phyloP scores from a whole-genome alignment of 2,113 vertebrate genomes.

The Pollimyrus isidori region DNA sequence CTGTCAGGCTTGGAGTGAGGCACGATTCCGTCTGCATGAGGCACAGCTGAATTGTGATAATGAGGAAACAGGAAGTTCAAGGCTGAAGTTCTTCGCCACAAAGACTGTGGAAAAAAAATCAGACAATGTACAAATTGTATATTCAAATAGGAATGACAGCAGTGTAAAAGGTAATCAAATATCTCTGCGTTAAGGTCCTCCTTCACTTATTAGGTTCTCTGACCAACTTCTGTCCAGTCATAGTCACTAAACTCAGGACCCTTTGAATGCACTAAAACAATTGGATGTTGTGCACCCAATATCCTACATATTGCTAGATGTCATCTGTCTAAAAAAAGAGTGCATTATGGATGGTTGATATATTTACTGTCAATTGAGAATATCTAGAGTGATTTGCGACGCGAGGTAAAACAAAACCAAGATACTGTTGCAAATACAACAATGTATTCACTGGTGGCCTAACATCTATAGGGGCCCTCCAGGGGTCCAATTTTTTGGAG shows the following conservation, averaged over 20 bases:
- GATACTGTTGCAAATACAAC: not conserved
- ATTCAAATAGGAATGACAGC: not conserved
- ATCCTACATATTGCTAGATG: not conserved
- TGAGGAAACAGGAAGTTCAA: not conserved
- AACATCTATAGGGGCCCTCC: not conserved
- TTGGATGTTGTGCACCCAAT: not conserved
- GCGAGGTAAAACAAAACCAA: not conserved
- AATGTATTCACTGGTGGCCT: not conserved
- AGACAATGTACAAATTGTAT: not conserved
- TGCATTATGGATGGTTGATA: not conserved
- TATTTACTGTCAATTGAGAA: too few relatives aligned
- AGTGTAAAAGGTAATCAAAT: not conserved
- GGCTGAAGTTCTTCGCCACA: not conserved
- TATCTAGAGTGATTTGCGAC: too few relatives aligned
- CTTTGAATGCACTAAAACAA: not conserved
- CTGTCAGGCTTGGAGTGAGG: not conserved
- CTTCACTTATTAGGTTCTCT: not conserved
- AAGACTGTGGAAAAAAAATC: not conserved
- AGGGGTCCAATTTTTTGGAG: too few relatives aligned
- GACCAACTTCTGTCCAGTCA: not conserved
- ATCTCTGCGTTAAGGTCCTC: not conserved
- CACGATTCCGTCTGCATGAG: not conserved
- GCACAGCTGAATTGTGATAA: not conserved
- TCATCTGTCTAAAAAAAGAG: not conserved
- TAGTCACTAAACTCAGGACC: not conserved